Conservation (phyloP, 2,113 vertebrate species). For the Thinocorus orbignyianus region DNA sequence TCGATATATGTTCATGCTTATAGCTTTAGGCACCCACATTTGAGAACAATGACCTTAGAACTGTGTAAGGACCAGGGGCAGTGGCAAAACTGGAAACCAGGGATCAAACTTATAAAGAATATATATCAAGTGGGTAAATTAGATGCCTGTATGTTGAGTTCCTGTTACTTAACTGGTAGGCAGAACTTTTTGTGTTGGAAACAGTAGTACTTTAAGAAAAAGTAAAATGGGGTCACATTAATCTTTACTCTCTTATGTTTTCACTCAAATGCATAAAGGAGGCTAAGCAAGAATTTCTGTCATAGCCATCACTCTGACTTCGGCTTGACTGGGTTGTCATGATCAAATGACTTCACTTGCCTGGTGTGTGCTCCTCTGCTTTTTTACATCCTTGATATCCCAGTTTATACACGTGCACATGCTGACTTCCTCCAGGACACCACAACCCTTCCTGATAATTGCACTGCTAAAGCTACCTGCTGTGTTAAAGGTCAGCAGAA, state of each 20-base stretch:
- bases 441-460: constrained; percentile 46
- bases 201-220: neutral
- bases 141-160: neutral
- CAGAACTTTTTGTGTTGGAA: neutral
- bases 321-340: neutral
- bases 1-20: neutral
- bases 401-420: neutral
- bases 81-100: neutral
- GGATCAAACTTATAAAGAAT: neutral
- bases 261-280: neutral
- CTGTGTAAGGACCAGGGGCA: neutral
- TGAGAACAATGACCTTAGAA: neutral
- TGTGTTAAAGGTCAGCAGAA: constrained; percentile 65
- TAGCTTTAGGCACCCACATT: neutral
- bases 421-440: constrained; percentile 55
- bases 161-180: neutral
- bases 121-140: neutral
- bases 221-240: neutral
- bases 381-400: constrained; percentile 22
- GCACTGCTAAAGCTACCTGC: neutral
- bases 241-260: neutral
- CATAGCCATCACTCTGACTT: neutral
- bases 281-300: neutral
- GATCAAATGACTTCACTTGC: constrained; percentile 43
- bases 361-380: neutral